These are phyloP conservation scores for Pseudomyrmex gracilis DNA, from an alignment of 1,140 invertebrate genomes.

Conservation along the genomic window DNA sequence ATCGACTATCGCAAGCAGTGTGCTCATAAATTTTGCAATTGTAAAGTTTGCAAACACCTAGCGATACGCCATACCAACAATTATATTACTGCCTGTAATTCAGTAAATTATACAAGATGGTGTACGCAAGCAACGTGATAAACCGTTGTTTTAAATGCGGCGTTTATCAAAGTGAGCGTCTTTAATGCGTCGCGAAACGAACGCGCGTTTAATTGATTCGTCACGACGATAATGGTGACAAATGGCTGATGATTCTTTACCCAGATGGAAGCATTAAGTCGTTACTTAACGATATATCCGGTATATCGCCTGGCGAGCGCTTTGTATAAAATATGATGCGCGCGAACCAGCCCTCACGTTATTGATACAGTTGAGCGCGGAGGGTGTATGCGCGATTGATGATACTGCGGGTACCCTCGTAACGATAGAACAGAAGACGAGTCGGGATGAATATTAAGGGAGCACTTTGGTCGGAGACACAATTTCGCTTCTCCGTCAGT, in stretches of 20 bases:
- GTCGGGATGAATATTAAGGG: constrained; percentile 56
- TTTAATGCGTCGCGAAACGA: not conserved
- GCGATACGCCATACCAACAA: too few species aligned
- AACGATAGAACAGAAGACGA: constrained; percentile 7
- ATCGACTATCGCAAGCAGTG: too few species aligned
- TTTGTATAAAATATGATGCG: constrained; percentile 35
- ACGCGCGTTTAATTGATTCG: not conserved
- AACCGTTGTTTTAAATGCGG: too few species aligned
- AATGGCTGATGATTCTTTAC: not conserved
- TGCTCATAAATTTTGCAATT: too few species aligned
- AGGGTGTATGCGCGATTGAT: constrained; percentile 60
- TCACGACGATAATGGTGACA: not conserved
- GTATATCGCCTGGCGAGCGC: not conserved
- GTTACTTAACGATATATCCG: not conserved
- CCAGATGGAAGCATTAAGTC: not conserved
- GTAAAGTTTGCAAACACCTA: too few species aligned
- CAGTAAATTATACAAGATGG: not conserved
- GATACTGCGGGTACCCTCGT: constrained; percentile 51
- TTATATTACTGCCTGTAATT: too few species aligned
- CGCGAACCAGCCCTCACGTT: not conserved
- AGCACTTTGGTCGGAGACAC: constrained; percentile 53
- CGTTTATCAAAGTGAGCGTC: too few species aligned
- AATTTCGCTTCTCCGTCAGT: constrained; percentile 62
- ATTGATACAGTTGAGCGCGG: constrained; percentile 25
- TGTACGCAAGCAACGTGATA: too few species aligned